A percentile compares a stretch with the other conserved stretches of the same genome.
phyloP scores from a whole-genome alignment of 2,113 vertebrate species.

The Tonatia bakeri region DNA sequence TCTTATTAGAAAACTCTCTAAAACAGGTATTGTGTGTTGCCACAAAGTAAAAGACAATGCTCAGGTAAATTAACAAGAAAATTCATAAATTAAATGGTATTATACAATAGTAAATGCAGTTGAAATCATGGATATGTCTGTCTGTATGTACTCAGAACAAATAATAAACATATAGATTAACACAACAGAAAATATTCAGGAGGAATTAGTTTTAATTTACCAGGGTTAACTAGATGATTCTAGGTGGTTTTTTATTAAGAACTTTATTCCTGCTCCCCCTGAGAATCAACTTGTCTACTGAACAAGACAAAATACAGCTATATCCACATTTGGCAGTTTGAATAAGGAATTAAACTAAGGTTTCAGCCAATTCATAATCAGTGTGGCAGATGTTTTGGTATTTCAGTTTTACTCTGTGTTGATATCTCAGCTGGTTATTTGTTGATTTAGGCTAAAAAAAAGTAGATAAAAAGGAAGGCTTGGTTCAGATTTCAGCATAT shows the following conservation, averaged over 20 bases:
- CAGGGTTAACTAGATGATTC: not conserved
- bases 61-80: not conserved
- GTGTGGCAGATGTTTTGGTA: conserved; percentile 11
- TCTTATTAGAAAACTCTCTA: not conserved
- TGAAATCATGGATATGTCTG: not conserved
- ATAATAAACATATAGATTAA: not conserved
- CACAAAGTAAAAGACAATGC: not conserved
- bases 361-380: conserved; percentile 21
- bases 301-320: not conserved
- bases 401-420: conserved; percentile 12
- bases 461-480: not conserved
- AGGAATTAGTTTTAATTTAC: not conserved
- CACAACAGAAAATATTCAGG: not conserved
- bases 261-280: not conserved
- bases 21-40: not conserved
- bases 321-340: not conserved
- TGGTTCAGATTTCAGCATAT: not conserved
- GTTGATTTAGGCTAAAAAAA: not conserved
- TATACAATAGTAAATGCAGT: not conserved
- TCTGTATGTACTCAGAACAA: not conserved
- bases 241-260: not conserved
- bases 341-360: not conserved
- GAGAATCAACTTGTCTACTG: not conserved
- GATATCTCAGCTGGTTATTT: not conserved
- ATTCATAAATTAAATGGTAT: not conserved